These are phyloP conservation scores for Gymnothorax javanicus DNA, from an alignment of 2,797 vertebrate genomes.

Conservation along the genomic window DNA sequence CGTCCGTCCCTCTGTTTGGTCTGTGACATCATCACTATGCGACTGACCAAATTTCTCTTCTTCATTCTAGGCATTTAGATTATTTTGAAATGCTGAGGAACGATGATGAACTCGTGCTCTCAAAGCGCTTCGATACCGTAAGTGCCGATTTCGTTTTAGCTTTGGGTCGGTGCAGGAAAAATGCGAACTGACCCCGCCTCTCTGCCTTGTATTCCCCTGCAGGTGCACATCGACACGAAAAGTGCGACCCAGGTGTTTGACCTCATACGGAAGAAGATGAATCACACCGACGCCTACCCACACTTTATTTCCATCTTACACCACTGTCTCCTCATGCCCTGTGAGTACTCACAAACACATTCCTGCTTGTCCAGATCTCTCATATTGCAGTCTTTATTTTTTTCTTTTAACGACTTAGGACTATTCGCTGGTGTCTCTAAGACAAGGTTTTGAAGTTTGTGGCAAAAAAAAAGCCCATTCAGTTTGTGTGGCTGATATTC, in stretches of 20 bases:
- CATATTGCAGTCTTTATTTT: too few species aligned
- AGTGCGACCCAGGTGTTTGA: constrained; percentile 98
- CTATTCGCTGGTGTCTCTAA: too few species aligned
- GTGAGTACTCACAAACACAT: constrained; percentile 71
- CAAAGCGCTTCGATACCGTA: constrained; percentile 94
- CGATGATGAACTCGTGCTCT: constrained; percentile 94
- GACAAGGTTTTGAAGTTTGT: too few species aligned
- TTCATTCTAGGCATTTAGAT: constrained; percentile 86
- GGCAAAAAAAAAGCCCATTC: too few species aligned
- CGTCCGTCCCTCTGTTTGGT: not conserved
- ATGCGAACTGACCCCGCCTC: not conserved
- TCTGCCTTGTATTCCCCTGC: constrained; percentile 5
- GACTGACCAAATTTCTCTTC: constrained; percentile 2
- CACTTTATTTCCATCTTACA: constrained; percentile 99
- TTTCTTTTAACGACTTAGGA: too few species aligned
- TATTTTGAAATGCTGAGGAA: constrained; percentile 99
- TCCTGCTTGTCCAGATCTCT: not conserved
- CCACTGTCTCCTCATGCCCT: constrained; percentile 99
- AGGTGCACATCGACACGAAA: constrained; percentile 98
- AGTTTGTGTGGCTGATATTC: too few species aligned
- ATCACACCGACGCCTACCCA: constrained; percentile 93
- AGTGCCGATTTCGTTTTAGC: constrained; percentile 2
- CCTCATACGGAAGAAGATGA: constrained; percentile 93
- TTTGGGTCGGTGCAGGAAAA: not conserved
- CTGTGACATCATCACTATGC: not conserved